These are phyloP conservation scores for Ophiothrix spiculata DNA, from an alignment of 35 echinoderm and acorn worm genomes.

Conservation along the genomic window DNA sequence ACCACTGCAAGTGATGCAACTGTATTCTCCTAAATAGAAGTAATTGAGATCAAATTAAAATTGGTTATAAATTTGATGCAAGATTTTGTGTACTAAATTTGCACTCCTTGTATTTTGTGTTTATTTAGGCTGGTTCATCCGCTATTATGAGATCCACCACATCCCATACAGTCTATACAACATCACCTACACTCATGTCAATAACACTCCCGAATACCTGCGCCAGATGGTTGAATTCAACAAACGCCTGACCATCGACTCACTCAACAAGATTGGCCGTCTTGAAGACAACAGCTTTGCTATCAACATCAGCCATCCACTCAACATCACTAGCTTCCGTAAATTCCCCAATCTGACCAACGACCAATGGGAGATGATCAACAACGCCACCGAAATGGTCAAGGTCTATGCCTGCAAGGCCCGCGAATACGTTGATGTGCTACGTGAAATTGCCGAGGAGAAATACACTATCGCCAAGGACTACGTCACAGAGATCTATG, in stretches of 20 bases:
- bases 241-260: conserved; percentile 27
- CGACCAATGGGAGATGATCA: conserved; percentile 46
- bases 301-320: conserved; percentile 86
- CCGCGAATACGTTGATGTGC: not conserved
- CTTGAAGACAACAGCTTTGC: conserved; percentile 79
- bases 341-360: conserved; percentile 62
- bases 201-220: conserved; percentile 40
- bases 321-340: conserved; percentile 92
- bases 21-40: not conserved
- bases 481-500: conserved; percentile 36
- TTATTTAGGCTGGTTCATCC: conserved; percentile 52
- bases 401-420: conserved; percentile 3
- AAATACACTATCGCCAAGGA: conserved; percentile 17
- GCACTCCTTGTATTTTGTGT: not conserved
- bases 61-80: not conserved
- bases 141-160: conserved; percentile 68
- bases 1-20: not conserved
- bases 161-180: conserved; percentile 45
- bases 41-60: not conserved
- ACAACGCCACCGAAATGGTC: conserved; percentile 27
- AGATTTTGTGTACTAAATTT: not conserved
- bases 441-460: not conserved
- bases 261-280: conserved; percentile 45
- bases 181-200: conserved; percentile 25
- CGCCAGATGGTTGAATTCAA: conserved; percentile 25